phyloP scores from a whole-genome alignment of 1,140 invertebrate species.

The Caenorhabditis latens region DNA sequence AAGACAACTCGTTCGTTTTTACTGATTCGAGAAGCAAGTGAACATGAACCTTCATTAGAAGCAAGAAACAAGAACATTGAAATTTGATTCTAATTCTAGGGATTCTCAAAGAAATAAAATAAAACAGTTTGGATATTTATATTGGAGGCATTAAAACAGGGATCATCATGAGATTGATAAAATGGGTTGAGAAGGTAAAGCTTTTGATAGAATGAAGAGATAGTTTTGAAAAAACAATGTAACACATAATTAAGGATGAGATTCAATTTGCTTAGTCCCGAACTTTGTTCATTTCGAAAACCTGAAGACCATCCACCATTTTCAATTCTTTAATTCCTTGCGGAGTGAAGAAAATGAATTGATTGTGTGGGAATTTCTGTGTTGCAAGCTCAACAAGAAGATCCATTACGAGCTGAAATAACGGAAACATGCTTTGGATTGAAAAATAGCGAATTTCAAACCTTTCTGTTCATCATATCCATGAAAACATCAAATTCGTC shows the following conservation, averaged over 20 bases:
- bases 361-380: constrained; percentile 65
- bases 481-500: constrained; percentile 99
- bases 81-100: background rate
- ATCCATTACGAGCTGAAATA: constrained; percentile 67
- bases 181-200: background rate
- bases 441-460: background rate
- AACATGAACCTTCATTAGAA: no score
- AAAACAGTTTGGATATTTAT: background rate
- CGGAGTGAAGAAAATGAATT: constrained; percentile 77
- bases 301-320: constrained; percentile 44
- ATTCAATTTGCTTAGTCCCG: background rate
- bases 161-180: background rate
- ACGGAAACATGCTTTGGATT: background rate
- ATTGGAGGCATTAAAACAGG: constrained; percentile 1
- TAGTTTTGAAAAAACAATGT: no score
- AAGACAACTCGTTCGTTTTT: no score
- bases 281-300: constrained; percentile 69
- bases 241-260: background rate
- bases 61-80: background rate
- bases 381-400: constrained; percentile 66
- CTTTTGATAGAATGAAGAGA: background rate
- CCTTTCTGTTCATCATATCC: constrained; percentile 79
- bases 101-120: background rate
- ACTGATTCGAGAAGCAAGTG: no score
- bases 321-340: constrained; percentile 71